Base-by-base conservation (phyloP, 2,113 vertebrate genomes). In the Halcyon senegalensis region DNA sequence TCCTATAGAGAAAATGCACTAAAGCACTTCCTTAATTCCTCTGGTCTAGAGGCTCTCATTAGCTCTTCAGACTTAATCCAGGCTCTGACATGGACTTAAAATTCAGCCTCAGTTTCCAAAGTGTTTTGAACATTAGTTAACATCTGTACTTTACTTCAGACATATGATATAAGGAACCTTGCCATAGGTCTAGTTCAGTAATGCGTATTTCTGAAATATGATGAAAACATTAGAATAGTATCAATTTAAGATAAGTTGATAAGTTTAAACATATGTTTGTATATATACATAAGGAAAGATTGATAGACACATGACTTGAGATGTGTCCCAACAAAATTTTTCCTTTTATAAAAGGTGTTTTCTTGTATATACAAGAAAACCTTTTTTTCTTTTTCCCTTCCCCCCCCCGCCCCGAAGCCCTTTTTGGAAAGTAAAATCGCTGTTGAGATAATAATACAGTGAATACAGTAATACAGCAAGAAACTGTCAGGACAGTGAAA, bases 211-310 rank as follows among this genome's bases (percentile, higher is more conserved):
- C 8, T 50, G 46, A 91, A 62, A 28, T 58, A 19, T 33, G 41
- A 91, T 75, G 50, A 93, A 96, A 83, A 17, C 48, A 93, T 97
- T 94, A 81, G 53, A 91, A 96, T 69, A 28, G 44, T 70, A 92
- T 89, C 43, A 94, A 64, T 93, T 93, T 88, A 82, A 95, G 48
- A 16, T 48, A 93, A 95, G 58, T 91, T 81, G 48, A 16, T 48
- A 93, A 95, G 58, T 91, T 81, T 85, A 39, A 58, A 7, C 7
- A 18, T 23, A 31, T 55, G 30, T 62, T 43, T 43, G 50, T 51
- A 31, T 16, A 69, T 12, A n/a, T 4, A 43, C 6, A 80, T 63
- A 95, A 89, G 59, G 91, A 81, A 94, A 84, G 7, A 58, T 51
- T 87, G 16, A 58, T 9, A 66, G 33, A 28, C 18, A 66, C 11